Evolutionary conservation across 2,888 invertebrate species (phyloP).

Genomic region (Trypoxylon attenuatum): DNA sequence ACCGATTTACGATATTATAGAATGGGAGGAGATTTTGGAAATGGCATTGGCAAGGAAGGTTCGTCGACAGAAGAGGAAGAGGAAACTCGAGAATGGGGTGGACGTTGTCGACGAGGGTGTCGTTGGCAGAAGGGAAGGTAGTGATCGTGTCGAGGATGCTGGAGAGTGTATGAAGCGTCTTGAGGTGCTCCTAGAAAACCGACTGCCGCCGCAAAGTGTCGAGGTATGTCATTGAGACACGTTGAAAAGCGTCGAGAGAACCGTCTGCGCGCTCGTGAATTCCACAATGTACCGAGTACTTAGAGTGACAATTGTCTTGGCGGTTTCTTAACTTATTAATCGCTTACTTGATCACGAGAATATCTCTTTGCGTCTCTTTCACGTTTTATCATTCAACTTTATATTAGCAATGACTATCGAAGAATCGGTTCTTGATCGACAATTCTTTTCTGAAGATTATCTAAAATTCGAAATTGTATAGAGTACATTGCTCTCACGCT

Average conservation of each 20-base stretch:
- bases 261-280: not conserved
- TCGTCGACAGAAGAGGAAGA: slow-evolving; percentile 47
- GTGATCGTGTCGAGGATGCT: slow-evolving; percentile 56
- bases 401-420: too few relatives aligned
- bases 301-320: not conserved
- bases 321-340: not conserved
- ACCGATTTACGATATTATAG: slow-evolving; percentile 65
- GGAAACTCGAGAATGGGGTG: slow-evolving; percentile 42
- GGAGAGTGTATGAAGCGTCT: slow-evolving; percentile 63
- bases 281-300: not conserved
- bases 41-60: slow-evolving; percentile 77
- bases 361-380: too few relatives aligned
- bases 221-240: slow-evolving; percentile 55
- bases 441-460: too few relatives aligned
- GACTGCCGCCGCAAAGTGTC: slow-evolving; percentile 56
- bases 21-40: slow-evolving; percentile 78
- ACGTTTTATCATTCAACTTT: not conserved
- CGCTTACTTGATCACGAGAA: not conserved
- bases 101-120: slow-evolving; percentile 53
- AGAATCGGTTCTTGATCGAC: too few relatives aligned
- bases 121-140: slow-evolving; percentile 74
- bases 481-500: too few relatives aligned
- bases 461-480: too few relatives aligned
- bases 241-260: not conserved
- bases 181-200: slow-evolving; percentile 61